phyloP scores from a whole-genome alignment of 2,888 invertebrate genomes.

The Hydroisotoma schaefferi region DNA sequence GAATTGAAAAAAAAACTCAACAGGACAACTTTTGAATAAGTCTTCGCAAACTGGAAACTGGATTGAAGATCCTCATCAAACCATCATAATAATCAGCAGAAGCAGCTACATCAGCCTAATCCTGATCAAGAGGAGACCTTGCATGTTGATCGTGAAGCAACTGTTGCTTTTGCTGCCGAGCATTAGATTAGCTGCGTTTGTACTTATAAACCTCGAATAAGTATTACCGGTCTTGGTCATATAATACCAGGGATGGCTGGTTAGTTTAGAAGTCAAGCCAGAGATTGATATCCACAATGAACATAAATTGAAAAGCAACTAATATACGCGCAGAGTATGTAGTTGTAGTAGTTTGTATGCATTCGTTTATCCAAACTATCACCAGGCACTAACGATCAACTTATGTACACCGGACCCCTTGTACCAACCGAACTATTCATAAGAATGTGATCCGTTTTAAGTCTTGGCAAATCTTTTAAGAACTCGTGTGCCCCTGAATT shows the following conservation, averaged over 20 bases:
- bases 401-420: too few species aligned
- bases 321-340: too few species aligned
- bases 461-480: neutral
- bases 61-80: constrained; percentile 14
- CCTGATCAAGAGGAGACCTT: neutral
- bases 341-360: too few species aligned
- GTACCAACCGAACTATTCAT: neutral
- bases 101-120: neutral
- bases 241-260: constrained; percentile 6
- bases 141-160: constrained; percentile 1
- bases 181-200: too few species aligned
- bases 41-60: constrained; percentile 12
- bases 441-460: neutral
- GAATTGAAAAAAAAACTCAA: constrained; percentile 6
- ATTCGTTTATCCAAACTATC: too few species aligned
- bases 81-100: constrained; percentile 8
- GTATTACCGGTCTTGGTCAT: constrained; percentile 9
- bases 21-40: constrained; percentile 13
- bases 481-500: neutral
- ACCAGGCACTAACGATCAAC: too few species aligned
- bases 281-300: constrained; percentile 1
- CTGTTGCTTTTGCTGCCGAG: neutral
- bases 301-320: neutral
- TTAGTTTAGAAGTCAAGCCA: neutral
- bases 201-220: neutral